Percentiles rank a stretch among this genome's conserved stretches.
phyloP scores from a whole-genome alignment of 2,797 vertebrate species.

The Oreonectes daqikongensis region DNA sequence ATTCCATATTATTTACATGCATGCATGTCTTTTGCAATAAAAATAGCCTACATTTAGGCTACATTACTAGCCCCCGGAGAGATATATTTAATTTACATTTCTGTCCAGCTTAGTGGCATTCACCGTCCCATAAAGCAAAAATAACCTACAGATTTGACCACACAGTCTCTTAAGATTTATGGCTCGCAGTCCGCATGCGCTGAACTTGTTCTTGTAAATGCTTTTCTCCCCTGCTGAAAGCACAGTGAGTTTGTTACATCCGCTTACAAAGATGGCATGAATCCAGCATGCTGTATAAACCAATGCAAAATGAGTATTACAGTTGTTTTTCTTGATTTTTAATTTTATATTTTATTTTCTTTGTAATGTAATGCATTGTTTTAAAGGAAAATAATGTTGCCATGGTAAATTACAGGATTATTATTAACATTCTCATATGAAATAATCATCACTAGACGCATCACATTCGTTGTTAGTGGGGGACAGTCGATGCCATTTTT shows the following conservation, averaged over 20 bases:
- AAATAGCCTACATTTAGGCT: not conserved
- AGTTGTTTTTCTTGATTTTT: not conserved
- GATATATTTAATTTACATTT: not conserved
- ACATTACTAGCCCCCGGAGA: not conserved
- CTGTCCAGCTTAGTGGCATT: constrained; percentile 2
- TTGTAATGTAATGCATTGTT: too few species aligned
- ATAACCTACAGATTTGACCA: too few species aligned
- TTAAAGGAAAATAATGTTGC: not conserved
- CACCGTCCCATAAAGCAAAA: not conserved
- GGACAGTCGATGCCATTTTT: not conserved
- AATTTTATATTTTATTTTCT: too few species aligned
- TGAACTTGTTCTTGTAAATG: not conserved
- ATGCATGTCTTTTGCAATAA: not conserved
- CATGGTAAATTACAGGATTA: not conserved
- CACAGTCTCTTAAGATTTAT: not conserved
- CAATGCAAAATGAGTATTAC: not conserved
- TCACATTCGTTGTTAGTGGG: not conserved
- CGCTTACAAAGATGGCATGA: not conserved
- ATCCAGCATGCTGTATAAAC: not conserved
- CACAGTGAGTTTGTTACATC: not conserved
- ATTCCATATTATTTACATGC: constrained; percentile 3
- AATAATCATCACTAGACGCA: not conserved
- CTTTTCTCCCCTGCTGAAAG: not conserved
- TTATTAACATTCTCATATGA: not conserved
- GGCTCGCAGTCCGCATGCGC: not conserved